Base-by-base conservation (phyloP, 2,888 invertebrate genomes). In the Spatulosminthurus flaviceps region DNA sequence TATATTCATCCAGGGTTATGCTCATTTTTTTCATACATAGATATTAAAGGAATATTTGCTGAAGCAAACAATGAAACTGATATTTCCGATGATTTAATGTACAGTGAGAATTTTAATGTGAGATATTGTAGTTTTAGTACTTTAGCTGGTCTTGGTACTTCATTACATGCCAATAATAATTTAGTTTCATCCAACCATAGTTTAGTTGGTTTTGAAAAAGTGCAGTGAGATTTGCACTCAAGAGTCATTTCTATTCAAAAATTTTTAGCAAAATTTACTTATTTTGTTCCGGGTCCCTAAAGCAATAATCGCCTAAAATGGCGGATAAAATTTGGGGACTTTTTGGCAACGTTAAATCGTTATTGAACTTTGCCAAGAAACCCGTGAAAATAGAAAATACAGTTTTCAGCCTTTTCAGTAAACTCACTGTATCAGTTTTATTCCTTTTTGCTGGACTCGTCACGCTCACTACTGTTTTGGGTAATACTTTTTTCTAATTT, bases 361-460 rank as follows among this genome's bases (percentile, higher is more conserved):
- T 79, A 71, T 79, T 86, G 22, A 82, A 81, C 66, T 75, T 84
- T 26, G 78, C 81, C 7, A 69, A 72, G 34, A 83, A 84, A 70
- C 84, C 84, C 81, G 81, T 86, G 61, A 76, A 83, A 61, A 86
- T 86, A 69, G 87, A 86, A 81, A 86, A 86, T 79, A 73, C 80
- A 70, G 85, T 86, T 21, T 87, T 87, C 79, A 83, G 86, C 13
- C 80, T 87, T 1, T 87, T 86, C 78, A 87, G 86, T 60, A 83
- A 83, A 78, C 75, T 86, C 42, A 86, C 87, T 0, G 85, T 85
- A 11, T 81, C 85, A 11, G 71, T 85, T 64, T 80, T 87, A 13
- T 80, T 87, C 28, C 81, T 86, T 1, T 86, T 83, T 77, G 85
- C 86, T 78, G 84, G 86, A 41, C 81, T 87, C 60, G 86, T 87